Percentiles rank a stretch among this genome's conserved stretches.
These are phyloP conservation scores for Rotaria magnacalcarata DNA, from an alignment of 2,888 invertebrate species.

Conservation along the genomic window DNA sequence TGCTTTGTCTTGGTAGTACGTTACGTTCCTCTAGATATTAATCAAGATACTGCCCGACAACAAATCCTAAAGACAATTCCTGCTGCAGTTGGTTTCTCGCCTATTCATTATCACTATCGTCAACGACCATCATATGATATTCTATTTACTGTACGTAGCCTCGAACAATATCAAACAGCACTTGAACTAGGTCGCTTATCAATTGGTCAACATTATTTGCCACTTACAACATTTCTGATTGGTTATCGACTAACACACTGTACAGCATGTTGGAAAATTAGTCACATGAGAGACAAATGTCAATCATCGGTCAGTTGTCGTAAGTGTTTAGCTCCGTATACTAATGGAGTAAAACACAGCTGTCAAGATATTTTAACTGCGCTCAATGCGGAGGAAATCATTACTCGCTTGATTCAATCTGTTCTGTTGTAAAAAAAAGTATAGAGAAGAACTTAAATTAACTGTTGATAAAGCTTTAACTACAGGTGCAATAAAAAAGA, in stretches of 20 bases:
- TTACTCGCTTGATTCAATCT: neutral
- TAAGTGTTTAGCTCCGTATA: neutral
- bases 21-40: too few species aligned
- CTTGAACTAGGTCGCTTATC: neutral
- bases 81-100: too few species aligned
- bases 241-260: neutral
- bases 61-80: too few species aligned
- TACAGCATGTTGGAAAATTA: neutral
- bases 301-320: neutral
- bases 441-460: neutral
- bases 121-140: too few species aligned
- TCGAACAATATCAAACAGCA: neutral
- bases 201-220: neutral
- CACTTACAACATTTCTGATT: neutral
- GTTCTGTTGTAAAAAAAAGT: neutral
- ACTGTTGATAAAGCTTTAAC: neutral
- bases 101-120: too few species aligned
- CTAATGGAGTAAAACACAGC: neutral
- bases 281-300: neutral
- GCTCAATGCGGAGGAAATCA: neutral
- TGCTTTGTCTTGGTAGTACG: too few species aligned
- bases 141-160: too few species aligned
- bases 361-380: neutral
- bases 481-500: neutral
- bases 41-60: too few species aligned